Conservation (phyloP, 2,888 invertebrate species). For the Luffia ferchaultella region DNA sequence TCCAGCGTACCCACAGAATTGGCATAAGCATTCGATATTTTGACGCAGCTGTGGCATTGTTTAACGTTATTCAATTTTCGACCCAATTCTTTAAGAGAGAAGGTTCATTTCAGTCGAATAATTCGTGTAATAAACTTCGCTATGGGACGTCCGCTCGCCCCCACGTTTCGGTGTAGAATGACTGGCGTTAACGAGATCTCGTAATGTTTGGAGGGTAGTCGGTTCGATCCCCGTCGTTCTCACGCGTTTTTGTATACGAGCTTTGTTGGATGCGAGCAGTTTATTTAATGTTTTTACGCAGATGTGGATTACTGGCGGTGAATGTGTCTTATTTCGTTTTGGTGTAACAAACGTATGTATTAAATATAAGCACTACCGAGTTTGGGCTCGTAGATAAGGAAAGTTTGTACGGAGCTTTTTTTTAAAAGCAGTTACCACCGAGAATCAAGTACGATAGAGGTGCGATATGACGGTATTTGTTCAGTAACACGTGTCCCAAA, state of each 20-base stretch:
- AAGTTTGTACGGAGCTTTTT: too few species aligned
- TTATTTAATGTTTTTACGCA: not conserved
- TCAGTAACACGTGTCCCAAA: too few species aligned
- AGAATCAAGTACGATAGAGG: too few species aligned
- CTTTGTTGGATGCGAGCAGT: not conserved
- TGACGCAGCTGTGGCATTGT: not conserved
- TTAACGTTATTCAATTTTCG: not conserved
- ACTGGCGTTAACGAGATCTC: constrained; percentile 6
- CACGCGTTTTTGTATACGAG: not conserved
- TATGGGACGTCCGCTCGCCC: constrained; percentile 5
- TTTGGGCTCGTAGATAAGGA: too few species aligned
- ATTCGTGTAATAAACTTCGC: not conserved
- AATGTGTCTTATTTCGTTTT: not conserved
- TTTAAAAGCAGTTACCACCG: too few species aligned
- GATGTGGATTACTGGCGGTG: not conserved
- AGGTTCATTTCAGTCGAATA: not conserved
- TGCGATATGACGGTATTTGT: too few species aligned
- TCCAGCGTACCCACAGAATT: constrained; percentile 22
- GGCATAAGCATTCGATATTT: too few species aligned
- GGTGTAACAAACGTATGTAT: not conserved
- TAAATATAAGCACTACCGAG: too few species aligned
- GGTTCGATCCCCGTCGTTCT: not conserved
- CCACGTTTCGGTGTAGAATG: constrained; percentile 6
- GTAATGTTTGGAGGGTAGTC: constrained; percentile 7
- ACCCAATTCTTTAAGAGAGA: not conserved